A percentile compares a stretch with the other conserved stretches of the same genome.
Evolutionary conservation across 2,888 invertebrate species (phyloP).

Genomic region (Xanthia togata): DNA sequence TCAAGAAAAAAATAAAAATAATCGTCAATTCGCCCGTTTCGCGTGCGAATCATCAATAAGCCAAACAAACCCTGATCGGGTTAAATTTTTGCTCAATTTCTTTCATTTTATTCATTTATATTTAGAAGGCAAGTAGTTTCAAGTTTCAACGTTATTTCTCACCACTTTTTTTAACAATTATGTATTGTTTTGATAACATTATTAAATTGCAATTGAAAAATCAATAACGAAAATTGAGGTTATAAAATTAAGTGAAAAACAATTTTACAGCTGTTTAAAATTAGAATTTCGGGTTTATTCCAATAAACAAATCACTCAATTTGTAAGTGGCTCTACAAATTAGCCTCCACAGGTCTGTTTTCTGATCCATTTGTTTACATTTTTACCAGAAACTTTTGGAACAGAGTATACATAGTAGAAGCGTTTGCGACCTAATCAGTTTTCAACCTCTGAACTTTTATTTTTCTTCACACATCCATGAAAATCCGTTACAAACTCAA

Average conservation of each 20-base stretch:
- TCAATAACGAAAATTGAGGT: too few relatives aligned
- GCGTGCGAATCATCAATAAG: too few relatives aligned
- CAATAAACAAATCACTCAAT: background rate
- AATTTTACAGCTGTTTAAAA: background rate
- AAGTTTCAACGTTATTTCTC: too few relatives aligned
- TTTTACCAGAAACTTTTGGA: background rate
- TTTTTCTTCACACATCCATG: background rate
- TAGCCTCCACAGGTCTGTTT: background rate
- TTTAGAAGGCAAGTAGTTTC: too few relatives aligned
- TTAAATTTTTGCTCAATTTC: too few relatives aligned
- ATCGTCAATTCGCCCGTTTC: too few relatives aligned
- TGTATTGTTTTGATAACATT: too few relatives aligned
- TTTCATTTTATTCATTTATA: too few relatives aligned
- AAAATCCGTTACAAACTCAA: background rate
- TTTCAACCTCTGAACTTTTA: background rate
- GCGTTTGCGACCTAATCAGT: background rate
- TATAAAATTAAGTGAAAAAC: background rate
- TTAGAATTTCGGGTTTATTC: background rate
- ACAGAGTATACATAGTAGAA: background rate
- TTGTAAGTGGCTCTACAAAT: too few relatives aligned
- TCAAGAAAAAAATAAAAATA: too few relatives aligned
- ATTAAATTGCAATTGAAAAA: too few relatives aligned
- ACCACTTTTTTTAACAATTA: too few relatives aligned
- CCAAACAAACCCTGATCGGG: background rate
- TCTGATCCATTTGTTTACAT: background rate